A percentile compares a stretch with the other conserved stretches of the same genome.
These are phyloP conservation scores for Amblyornis subalaris DNA, from an alignment of 2,113 vertebrate species.

Conservation along the genomic window DNA sequence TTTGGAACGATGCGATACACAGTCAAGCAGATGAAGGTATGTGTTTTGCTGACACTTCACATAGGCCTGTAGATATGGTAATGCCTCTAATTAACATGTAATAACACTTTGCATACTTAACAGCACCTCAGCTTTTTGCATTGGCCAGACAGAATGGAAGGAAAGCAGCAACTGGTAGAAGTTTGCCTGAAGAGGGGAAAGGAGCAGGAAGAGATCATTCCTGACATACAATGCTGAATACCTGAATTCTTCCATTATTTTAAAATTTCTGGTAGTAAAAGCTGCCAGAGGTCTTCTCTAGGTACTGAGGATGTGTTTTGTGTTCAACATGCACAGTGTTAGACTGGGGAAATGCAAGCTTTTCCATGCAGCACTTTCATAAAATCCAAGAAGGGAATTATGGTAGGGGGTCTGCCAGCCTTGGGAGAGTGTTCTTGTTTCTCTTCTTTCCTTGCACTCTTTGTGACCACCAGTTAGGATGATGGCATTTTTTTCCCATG, in stretches of 20 bases:
- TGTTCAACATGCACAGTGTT: neutral
- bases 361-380: neutral
- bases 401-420: neutral
- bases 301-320: neutral
- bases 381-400: neutral
- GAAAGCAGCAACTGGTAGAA: neutral
- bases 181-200: neutral
- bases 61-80: neutral
- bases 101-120: neutral
- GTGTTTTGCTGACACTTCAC: neutral
- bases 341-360: neutral
- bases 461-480: neutral
- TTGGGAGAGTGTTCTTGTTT: neutral
- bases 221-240: neutral
- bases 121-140: neutral
- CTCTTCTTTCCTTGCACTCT: neutral
- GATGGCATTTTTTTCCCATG: neutral
- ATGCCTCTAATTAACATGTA: neutral
- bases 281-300: neutral
- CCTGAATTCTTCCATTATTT: neutral
- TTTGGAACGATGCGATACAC: slow-evolving; percentile 94
- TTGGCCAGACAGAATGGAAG: neutral
- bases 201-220: neutral
- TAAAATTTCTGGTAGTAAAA: neutral
- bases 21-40: slow-evolving; percentile 96